phyloP scores from a whole-genome alignment of 53 echinoderm and acorn worm species.

The Echinometra lucunter region DNA sequence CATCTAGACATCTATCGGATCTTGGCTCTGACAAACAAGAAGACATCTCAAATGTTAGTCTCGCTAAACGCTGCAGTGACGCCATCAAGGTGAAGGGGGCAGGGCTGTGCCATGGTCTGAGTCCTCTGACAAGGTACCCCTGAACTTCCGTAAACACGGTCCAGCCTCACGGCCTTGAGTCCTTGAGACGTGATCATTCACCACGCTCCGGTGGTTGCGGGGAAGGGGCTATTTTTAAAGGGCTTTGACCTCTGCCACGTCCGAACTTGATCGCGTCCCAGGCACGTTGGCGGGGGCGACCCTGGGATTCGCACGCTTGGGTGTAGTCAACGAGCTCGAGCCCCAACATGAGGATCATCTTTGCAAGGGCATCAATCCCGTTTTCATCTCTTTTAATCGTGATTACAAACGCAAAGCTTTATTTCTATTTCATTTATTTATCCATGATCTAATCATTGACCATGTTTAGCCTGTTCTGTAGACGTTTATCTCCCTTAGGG shows the following conservation, averaged over 20 bases:
- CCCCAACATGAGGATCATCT: background rate
- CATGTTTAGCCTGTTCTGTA: background rate
- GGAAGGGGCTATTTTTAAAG: constrained; percentile 53
- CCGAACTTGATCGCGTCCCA: constrained; percentile 28
- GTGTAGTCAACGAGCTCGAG: background rate
- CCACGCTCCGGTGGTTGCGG: constrained; percentile 47
- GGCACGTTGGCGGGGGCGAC: background rate
- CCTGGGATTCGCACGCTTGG: background rate
- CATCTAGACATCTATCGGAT: background rate
- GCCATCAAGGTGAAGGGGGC: constrained; percentile 45
- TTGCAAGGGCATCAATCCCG: background rate
- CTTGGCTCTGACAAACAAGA: background rate
- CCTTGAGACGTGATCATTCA: constrained; percentile 65
- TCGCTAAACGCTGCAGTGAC: constrained; percentile 10
- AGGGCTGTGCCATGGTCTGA: background rate
- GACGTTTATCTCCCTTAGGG: too few species aligned
- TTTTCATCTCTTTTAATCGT: constrained; percentile 16
- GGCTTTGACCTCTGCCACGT: constrained; percentile 24
- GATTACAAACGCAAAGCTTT: background rate
- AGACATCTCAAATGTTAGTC: background rate
- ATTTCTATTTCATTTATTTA: background rate
- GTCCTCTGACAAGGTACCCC: constrained; percentile 53
- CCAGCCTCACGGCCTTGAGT: constrained; percentile 37
- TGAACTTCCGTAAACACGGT: constrained; percentile 52
- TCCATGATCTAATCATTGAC: background rate